These are phyloP conservation scores for Lepidostoma basale DNA, from an alignment of 1,140 invertebrate species.

Conservation along the genomic window DNA sequence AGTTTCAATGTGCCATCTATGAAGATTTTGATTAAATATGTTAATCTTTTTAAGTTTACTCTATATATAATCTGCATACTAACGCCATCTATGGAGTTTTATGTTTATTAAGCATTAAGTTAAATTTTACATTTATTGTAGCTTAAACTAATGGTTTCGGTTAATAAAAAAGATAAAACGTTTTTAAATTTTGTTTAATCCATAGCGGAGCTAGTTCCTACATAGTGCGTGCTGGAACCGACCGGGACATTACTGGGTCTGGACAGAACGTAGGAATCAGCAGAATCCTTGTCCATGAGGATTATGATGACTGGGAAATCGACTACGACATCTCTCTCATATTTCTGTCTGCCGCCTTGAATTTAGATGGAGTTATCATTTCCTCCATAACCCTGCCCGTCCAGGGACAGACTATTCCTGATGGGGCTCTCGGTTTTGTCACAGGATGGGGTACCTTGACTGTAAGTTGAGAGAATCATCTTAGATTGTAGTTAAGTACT, in stretches of 20 bases:
- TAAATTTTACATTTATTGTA: not conserved
- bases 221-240: not conserved
- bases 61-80: not conserved
- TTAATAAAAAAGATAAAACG: not conserved
- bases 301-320: not conserved
- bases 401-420: not conserved
- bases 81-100: not conserved
- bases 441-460: not conserved
- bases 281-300: not conserved
- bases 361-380: not conserved
- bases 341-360: not conserved
- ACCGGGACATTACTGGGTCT: not conserved
- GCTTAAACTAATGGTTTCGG: not conserved
- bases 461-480: too few relatives aligned
- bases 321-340: not conserved
- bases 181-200: not conserved
- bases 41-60: too few relatives aligned
- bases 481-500: too few relatives aligned
- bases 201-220: not conserved
- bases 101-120: too few relatives aligned
- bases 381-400: not conserved
- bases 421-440: not conserved
- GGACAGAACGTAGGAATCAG: not conserved
- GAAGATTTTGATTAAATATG: too few relatives aligned
- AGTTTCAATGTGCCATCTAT: too few relatives aligned